Evolutionary conservation across 2,113 vertebrate genomes (phyloP), one percentile per base, ranked within the genome.

Genomic region (Leucosticte australis): DNA sequence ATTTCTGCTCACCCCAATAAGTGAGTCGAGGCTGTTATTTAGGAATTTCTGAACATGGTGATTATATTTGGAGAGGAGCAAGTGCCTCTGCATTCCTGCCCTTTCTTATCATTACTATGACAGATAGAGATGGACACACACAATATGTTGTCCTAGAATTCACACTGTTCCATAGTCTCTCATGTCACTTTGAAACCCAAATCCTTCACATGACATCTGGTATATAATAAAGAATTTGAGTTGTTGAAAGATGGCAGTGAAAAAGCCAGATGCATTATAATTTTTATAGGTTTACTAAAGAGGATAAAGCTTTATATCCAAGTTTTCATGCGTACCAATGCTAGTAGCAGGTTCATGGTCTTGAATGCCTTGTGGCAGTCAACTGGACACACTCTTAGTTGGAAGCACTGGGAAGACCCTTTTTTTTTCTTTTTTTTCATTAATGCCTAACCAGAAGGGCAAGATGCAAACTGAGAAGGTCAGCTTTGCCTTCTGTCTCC

Each of bases 61-160:
- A 88, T 92, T 96, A 95, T 92, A 92, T 94, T 93, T 92, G 80
- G 83, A 94, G 84, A 83, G 44, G 60, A 78, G 63, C 79, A 84
- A 96, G 42, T 77, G 83, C 86, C 83, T 68, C 74, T 89, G 75
- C 37, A 19, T 92, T 93, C 89, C 82, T 94, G 83, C 88, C 84
- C 67, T 91, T 95, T 82, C 83, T 92, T 91, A 93, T 94, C 94
- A 89, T 88, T 93, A 33, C 62, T 10, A 10, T 90, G 94, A 97
- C 85, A 81, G 93, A 94, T 78, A 92, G 41, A 90, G 78, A 83
- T 81, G 93, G 94, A 93, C 87, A 75, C 27, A 62, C 57, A 80
- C 94, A 97, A 91, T 96, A 95, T 96, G 94, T 92, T 96, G 93
- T 80, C 89, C 88, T 94, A 90, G 94, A 92, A 96, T 94, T 84